phyloP scores from a whole-genome alignment of 2,797 vertebrate species.

The Tympanoctomys barrerae region DNA sequence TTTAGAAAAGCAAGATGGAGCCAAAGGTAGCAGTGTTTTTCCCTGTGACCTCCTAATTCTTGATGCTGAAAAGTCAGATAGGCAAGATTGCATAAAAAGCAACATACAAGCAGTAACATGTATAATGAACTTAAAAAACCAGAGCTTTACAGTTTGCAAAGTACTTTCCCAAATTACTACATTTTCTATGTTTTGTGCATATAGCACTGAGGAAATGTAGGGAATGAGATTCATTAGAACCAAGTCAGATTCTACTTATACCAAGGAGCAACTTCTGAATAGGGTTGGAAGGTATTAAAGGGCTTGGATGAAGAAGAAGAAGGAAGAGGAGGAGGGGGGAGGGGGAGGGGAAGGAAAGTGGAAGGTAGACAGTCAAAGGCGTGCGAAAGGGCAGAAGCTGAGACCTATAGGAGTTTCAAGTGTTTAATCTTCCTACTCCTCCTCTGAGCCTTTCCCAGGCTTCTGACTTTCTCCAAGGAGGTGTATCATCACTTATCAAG shows the following conservation, averaged over 20 bases:
- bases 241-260: neutral
- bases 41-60: constrained; percentile 1
- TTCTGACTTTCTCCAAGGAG: neutral
- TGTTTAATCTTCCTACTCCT: neutral
- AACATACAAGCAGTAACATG: neutral
- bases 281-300: neutral
- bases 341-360: neutral
- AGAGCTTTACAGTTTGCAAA: constrained; percentile 8
- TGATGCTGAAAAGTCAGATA: constrained; percentile 27
- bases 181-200: constrained; percentile 32
- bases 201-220: neutral
- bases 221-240: constrained; percentile 18
- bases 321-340: neutral
- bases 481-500: constrained; percentile 24
- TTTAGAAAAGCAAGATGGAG: constrained; percentile 18
- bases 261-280: constrained; percentile 24
- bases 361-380: neutral
- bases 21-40: neutral
- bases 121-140: neutral
- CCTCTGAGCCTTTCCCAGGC: neutral
- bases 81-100: neutral
- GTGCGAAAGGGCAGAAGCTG: constrained; percentile 1
- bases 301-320: neutral
- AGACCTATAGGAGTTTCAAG: neutral
- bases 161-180: neutral